These are phyloP conservation scores for Furnarius figulus DNA, from an alignment of 2,113 vertebrate species.

Conservation along the genomic window DNA sequence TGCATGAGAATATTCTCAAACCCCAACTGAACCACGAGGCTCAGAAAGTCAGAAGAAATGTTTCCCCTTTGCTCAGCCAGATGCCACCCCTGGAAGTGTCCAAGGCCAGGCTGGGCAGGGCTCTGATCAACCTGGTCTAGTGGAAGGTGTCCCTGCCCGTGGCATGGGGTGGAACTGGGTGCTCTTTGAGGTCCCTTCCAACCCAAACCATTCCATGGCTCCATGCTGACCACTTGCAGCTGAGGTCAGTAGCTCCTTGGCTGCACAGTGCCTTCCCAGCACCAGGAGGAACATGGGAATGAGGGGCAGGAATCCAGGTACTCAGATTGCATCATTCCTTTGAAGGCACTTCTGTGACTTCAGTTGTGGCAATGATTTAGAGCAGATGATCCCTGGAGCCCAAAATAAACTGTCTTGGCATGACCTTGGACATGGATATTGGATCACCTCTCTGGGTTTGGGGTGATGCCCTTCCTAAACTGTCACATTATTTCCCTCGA, in stretches of 20 bases:
- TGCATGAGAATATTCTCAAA: background rate
- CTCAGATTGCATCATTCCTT: conserved; percentile 33
- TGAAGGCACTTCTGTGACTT: background rate
- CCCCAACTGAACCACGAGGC: background rate
- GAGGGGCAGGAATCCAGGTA: background rate
- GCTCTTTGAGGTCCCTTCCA: background rate
- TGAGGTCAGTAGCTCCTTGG: background rate
- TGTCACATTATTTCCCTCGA: accelerated
- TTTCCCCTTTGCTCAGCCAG: background rate
- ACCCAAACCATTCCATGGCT: background rate
- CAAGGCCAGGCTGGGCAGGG: background rate
- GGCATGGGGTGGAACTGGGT: background rate
- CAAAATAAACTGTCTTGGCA: background rate
- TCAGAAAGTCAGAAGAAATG: background rate
- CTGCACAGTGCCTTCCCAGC: background rate
- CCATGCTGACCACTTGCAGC: background rate
- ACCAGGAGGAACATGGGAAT: background rate
- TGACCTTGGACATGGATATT: background rate
- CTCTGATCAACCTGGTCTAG: background rate
- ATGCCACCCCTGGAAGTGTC: background rate
- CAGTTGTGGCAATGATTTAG: background rate
- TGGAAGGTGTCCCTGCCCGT: background rate
- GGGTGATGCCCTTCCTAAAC: background rate
- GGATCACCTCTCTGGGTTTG: background rate
- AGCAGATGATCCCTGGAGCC: background rate